Conservation (phyloP, 2,113 vertebrate species). For the Zosterops borbonicus region DNA sequence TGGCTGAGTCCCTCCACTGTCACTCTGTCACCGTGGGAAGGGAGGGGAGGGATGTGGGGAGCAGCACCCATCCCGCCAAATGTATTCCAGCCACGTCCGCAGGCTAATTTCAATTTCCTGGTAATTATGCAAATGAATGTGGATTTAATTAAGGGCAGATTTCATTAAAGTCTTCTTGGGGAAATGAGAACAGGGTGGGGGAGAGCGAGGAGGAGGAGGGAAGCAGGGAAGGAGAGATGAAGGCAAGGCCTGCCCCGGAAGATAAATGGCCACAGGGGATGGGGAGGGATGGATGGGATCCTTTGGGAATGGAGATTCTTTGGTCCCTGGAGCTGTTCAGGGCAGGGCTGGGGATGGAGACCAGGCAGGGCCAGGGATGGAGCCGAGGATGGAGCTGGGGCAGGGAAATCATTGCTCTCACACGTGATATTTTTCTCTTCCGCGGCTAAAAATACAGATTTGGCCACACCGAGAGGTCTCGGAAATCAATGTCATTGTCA, state of each 20-base stretch:
- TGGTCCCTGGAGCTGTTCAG: not conserved
- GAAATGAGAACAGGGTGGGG: conserved; percentile 33
- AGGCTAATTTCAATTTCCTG: conserved; percentile 69
- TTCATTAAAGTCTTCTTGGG: conserved; percentile 67
- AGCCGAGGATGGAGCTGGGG: not conserved
- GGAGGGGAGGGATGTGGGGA: not conserved
- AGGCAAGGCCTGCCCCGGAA: not conserved
- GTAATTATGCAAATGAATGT: conserved; percentile 71
- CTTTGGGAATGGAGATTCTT: not conserved
- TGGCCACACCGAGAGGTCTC: conserved; percentile 1
- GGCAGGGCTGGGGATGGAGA: accelerated
- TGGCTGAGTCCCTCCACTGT: not conserved
- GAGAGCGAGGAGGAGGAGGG: not conserved
- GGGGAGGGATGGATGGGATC: not conserved
- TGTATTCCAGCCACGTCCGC: conserved; percentile 44
- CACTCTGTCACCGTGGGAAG: not conserved
- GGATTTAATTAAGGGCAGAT: conserved; percentile 73
- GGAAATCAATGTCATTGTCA: conserved; percentile 60
- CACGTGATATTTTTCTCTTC: not conserved
- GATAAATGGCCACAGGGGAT: not conserved
- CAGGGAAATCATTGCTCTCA: not conserved
- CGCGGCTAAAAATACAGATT: conserved; percentile 44
- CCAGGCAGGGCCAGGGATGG: not conserved
- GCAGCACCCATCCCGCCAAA: not conserved
- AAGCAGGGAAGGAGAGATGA: not conserved